These are phyloP conservation scores for Hololepta plana DNA, from an alignment of 2,888 invertebrate genomes.

Conservation along the genomic window DNA sequence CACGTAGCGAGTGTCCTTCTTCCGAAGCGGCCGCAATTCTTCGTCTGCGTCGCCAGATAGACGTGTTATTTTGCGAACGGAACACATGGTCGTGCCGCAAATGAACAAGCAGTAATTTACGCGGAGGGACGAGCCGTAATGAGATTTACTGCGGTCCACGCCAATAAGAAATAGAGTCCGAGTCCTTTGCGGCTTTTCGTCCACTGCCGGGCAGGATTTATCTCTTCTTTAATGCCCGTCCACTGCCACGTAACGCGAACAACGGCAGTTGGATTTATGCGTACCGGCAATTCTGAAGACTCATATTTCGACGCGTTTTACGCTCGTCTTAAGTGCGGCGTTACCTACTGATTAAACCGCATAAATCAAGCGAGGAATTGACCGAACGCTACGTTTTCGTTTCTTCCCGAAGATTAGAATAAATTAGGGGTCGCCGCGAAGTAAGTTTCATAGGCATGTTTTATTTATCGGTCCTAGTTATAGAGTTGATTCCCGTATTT, in stretches of 20 bases:
- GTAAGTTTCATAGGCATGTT: too few relatives aligned
- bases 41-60: too few relatives aligned
- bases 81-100: conserved; percentile 18
- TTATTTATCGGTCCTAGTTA: too few relatives aligned
- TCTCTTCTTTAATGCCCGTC: conserved; percentile 6
- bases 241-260: not conserved
- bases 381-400: too few relatives aligned
- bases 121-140: conserved; percentile 20
- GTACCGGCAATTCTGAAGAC: too few relatives aligned
- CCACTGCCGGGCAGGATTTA: conserved; percentile 13
- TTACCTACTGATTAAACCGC: too few relatives aligned
- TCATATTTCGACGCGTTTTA: too few relatives aligned
- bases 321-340: too few relatives aligned
- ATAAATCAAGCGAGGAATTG: too few relatives aligned
- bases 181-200: conserved; percentile 11
- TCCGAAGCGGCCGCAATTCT: not conserved
- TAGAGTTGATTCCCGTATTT: conserved; percentile 11
- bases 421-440: too few relatives aligned
- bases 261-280: too few relatives aligned
- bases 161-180: conserved; percentile 18
- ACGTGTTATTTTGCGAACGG: conserved; percentile 17
- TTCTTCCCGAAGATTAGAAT: too few relatives aligned
- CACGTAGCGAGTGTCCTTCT: conserved; percentile 1
- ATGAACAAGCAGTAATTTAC: conserved; percentile 21
- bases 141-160: conserved; percentile 21